A percentile compares a stretch with the other conserved stretches of the same genome.
Conservation (phyloP, 2,888 invertebrate species). For the Holacanthella duospinosa region DNA sequence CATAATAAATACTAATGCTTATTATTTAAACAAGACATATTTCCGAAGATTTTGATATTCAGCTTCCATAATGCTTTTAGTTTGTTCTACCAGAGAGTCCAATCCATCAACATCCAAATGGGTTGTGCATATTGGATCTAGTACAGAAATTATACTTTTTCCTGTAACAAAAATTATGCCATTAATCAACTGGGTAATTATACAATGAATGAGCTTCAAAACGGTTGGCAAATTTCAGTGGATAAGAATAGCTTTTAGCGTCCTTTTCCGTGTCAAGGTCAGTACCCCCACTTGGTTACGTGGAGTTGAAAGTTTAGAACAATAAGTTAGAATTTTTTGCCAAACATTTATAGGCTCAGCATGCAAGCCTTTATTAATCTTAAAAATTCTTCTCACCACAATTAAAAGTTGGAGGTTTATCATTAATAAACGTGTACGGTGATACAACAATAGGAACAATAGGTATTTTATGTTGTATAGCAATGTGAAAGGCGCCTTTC, state of each 20-base stretch:
- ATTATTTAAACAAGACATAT: no score
- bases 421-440: conserved; percentile 45
- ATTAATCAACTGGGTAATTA: no score
- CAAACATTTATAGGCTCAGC: no score
- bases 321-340: no score
- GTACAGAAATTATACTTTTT: conserved; percentile 60
- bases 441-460: conserved; percentile 59
- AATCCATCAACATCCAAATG: conserved; percentile 58
- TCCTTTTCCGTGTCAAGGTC: not conserved
- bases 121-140: conserved; percentile 65
- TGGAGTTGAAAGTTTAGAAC: no score
- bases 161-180: no score
- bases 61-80: conserved; percentile 56
- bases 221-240: no score
- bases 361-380: no score
- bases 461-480: conserved; percentile 57
- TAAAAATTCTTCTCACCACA: conserved; percentile 21
- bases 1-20: no score
- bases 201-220: no score
- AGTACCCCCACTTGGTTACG: no score
- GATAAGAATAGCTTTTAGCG: not conserved
- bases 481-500: conserved; percentile 65
- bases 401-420: conserved; percentile 29
- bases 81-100: conserved; percentile 56
- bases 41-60: conserved; percentile 25